phyloP scores from a whole-genome alignment of 2,888 invertebrate genomes.

The Calliscelio sp. region DNA sequence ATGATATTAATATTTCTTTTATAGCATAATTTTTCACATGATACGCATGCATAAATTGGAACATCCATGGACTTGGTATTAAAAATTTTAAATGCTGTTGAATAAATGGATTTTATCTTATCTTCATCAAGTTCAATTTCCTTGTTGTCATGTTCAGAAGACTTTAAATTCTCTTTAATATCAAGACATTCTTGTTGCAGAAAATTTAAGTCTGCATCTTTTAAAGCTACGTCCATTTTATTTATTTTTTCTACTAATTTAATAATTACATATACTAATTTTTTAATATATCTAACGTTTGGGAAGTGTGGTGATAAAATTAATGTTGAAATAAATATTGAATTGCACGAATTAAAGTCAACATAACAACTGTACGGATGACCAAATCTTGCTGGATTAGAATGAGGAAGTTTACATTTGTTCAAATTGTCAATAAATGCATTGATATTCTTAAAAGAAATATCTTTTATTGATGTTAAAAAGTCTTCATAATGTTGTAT shows the following conservation, averaged over 20 bases:
- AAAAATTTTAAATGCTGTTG: slow-evolving; percentile 63
- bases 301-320: slow-evolving; percentile 33
- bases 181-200: neutral
- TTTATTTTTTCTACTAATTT: neutral
- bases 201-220: neutral
- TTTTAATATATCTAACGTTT: slow-evolving; percentile 27
- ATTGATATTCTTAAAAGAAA: too few species aligned
- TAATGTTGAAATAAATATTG: slow-evolving; percentile 29
- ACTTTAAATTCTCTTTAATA: slow-evolving; percentile 7
- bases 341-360: slow-evolving; percentile 33
- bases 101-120: slow-evolving; percentile 46
- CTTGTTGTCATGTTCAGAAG: neutral
- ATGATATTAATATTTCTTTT: slow-evolving; percentile 59
- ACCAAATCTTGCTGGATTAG: slow-evolving; percentile 9
- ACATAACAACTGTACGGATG: slow-evolving; percentile 49
- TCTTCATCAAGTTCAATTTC: slow-evolving; percentile 69
- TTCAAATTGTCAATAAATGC: neutral
- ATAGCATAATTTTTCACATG: slow-evolving; percentile 69
- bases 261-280: slow-evolving; percentile 21
- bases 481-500: slow-evolving; percentile 14
- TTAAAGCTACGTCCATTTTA: neutral
- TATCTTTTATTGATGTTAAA: too few species aligned
- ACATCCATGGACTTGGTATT: slow-evolving; percentile 66
- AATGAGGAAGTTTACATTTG: slow-evolving; percentile 13
- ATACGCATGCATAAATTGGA: slow-evolving; percentile 51